Percentiles rank a stretch among this genome's conserved stretches.
Conservation (phyloP, 1,140 invertebrate genomes). For the Lutraria rhynchaena region DNA sequence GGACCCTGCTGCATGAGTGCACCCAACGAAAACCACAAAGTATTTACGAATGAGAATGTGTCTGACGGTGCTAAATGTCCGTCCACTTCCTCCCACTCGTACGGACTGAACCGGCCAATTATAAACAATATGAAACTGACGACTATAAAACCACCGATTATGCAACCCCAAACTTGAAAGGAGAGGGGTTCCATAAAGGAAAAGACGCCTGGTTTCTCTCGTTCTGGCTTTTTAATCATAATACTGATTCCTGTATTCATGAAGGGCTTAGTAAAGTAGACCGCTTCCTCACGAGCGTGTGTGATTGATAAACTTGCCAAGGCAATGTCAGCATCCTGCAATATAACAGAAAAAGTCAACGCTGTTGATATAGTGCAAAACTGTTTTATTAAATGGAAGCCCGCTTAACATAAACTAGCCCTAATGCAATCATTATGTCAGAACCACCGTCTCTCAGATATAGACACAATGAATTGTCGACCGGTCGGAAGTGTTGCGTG, state of each 20-base stretch:
- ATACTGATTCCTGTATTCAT: constrained; percentile 98
- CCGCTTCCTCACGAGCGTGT: constrained; percentile 94
- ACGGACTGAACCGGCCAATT: constrained; percentile 92
- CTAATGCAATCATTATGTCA: too few species aligned
- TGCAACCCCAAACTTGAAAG: constrained; percentile 98
- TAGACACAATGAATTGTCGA: too few species aligned
- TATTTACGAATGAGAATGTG: constrained; percentile 88
- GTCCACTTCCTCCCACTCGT: constrained; percentile 93
- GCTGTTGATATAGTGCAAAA: too few species aligned
- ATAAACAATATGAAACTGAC: constrained; percentile 96
- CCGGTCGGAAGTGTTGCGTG: too few species aligned
- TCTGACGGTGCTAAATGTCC: constrained; percentile 73
- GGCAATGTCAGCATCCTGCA: constrained; percentile 96
- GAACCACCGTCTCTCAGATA: too few species aligned
- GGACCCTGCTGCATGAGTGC: constrained; percentile 99
- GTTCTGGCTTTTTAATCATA: constrained; percentile 98
- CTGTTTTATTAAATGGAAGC: too few species aligned
- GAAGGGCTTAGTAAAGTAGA: constrained; percentile 98
- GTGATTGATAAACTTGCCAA: constrained; percentile 98
- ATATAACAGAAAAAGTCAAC: too few species aligned
- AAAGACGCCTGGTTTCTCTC: constrained; percentile 96
- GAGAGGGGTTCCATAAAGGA: constrained; percentile 98
- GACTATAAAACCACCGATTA: constrained; percentile 97
- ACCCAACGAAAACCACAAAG: constrained; percentile 94
- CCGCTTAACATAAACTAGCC: too few species aligned